Evolutionary conservation across 2,797 vertebrate species (phyloP).

Genomic region (Acanthopagrus latus): DNA sequence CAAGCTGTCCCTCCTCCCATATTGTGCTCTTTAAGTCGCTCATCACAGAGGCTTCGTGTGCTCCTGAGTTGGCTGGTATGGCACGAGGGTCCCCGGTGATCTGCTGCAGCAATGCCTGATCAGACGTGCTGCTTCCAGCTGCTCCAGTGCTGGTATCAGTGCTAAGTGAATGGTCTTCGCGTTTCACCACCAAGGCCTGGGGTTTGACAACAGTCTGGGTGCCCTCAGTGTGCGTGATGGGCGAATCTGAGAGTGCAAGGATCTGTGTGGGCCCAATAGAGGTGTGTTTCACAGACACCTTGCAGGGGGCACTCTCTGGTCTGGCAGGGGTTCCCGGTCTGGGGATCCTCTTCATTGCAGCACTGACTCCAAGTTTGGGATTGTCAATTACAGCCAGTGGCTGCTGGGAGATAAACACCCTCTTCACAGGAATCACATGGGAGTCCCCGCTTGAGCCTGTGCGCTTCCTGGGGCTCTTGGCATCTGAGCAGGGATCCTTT

Average conservation of each 20-base stretch:
- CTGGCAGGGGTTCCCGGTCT: slow-evolving; percentile 86
- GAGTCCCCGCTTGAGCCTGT: slow-evolving; percentile 88
- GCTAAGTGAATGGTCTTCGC: slow-evolving; percentile 81
- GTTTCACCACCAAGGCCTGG: slow-evolving; percentile 85
- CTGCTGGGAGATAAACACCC: slow-evolving; percentile 93
- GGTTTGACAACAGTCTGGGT: slow-evolving; percentile 84
- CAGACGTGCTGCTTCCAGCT: slow-evolving; percentile 82
- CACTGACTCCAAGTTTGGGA: slow-evolving; percentile 82
- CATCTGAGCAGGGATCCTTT: slow-evolving; percentile 88
- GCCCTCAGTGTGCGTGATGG: slow-evolving; percentile 79
- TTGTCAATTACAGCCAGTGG: slow-evolving; percentile 81
- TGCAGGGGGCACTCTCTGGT: slow-evolving; percentile 89
- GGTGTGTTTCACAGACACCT: slow-evolving; percentile 85
- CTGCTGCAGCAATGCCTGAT: slow-evolving; percentile 89
- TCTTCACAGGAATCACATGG: slow-evolving; percentile 94
- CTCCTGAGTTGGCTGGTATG: slow-evolving; percentile 86
- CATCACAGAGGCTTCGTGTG: slow-evolving; percentile 87
- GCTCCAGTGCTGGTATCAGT: slow-evolving; percentile 72
- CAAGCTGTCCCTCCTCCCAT: slow-evolving; percentile 91
- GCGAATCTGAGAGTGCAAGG: slow-evolving; percentile 87
- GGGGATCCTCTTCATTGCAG: slow-evolving; percentile 87
- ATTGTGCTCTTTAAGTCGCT: slow-evolving; percentile 91
- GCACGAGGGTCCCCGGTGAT: slow-evolving; percentile 89
- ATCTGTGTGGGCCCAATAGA: slow-evolving; percentile 84
- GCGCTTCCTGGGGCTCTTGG: slow-evolving; percentile 94